These are phyloP conservation scores for Acromyrmex heyeri DNA, from an alignment of 1,140 invertebrate species.

Conservation along the genomic window DNA sequence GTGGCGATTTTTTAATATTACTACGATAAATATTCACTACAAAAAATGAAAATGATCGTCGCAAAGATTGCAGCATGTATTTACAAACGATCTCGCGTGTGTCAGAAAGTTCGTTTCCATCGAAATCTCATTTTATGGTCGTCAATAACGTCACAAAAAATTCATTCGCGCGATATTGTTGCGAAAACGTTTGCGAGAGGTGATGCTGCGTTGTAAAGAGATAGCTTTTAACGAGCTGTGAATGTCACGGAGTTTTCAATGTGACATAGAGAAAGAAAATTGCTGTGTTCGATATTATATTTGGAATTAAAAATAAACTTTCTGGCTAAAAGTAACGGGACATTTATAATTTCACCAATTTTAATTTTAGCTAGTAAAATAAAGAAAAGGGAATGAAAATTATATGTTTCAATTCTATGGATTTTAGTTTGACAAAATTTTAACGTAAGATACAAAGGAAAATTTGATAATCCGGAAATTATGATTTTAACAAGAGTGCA, in stretches of 20 bases:
- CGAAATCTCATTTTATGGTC: slow-evolving; percentile 35
- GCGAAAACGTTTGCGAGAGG: neutral
- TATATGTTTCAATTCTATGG: neutral
- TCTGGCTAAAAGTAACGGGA: neutral
- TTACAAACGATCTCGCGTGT: slow-evolving; percentile 29
- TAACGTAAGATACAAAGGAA: neutral
- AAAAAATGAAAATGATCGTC: slow-evolving; percentile 28
- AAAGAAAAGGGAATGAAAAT: neutral
- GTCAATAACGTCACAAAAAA: slow-evolving; percentile 33
- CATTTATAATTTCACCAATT: neutral
- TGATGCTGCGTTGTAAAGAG: slow-evolving; percentile 2
- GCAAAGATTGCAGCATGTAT: neutral
- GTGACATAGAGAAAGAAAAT: neutral
- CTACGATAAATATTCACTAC: slow-evolving; percentile 25
- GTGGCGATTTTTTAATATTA: slow-evolving; percentile 18
- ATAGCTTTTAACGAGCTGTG: slow-evolving; percentile 19
- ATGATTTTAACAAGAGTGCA: neutral
- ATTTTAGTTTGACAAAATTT: neutral
- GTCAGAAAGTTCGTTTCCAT: slow-evolving; percentile 34
- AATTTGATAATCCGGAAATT: neutral
- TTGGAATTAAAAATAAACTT: neutral
- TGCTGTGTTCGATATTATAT: neutral
- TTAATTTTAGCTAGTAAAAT: neutral
- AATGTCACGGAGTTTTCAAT: slow-evolving; percentile 9
- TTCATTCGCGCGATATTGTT: slow-evolving; percentile 46